These are phyloP conservation scores for Caenorhabditis briggsae DNA, from an alignment of 1,140 invertebrate species.

Conservation along the genomic window DNA sequence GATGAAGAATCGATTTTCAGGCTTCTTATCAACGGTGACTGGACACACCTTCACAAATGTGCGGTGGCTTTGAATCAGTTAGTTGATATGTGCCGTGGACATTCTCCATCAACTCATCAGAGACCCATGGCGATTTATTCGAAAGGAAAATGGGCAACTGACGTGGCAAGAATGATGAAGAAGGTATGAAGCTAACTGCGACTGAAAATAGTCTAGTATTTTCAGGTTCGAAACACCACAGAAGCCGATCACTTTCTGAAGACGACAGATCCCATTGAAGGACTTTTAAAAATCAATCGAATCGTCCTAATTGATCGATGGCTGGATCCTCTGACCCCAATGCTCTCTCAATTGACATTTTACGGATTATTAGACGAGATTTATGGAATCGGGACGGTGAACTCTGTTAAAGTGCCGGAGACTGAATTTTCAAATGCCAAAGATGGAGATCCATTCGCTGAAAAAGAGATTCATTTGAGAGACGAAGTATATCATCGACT, in stretches of 20 bases:
- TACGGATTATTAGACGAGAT: conserved; percentile 95
- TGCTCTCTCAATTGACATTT: conserved; percentile 95
- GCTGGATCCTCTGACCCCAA: conserved; percentile 90
- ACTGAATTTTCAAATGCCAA: conserved; percentile 61
- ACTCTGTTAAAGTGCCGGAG: conserved; percentile 58
- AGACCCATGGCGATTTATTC: conserved; percentile 50
- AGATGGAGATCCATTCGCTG: conserved; percentile 48
- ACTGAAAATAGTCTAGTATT: too few relatives aligned
- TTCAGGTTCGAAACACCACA: background rate
- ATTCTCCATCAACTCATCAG: background rate
- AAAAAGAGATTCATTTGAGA: conserved; percentile 58
- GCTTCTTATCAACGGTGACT: conserved; percentile 65
- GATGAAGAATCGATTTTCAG: background rate
- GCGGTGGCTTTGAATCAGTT: conserved; percentile 62
- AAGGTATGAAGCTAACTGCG: background rate
- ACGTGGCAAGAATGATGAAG: conserved; percentile 53
- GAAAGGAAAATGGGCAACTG: conserved; percentile 57
- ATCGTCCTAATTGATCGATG: conserved; percentile 89
- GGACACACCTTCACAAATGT: conserved; percentile 66
- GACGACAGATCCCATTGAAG: conserved; percentile 48
- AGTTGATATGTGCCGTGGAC: conserved; percentile 31
- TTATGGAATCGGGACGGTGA: conserved; percentile 82
- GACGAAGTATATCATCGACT: conserved; percentile 62
- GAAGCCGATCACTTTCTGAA: background rate
- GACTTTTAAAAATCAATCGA: conserved; percentile 59